Evolutionary conservation across 2,888 invertebrate species (phyloP).

Genomic region (Clunio marinus): DNA sequence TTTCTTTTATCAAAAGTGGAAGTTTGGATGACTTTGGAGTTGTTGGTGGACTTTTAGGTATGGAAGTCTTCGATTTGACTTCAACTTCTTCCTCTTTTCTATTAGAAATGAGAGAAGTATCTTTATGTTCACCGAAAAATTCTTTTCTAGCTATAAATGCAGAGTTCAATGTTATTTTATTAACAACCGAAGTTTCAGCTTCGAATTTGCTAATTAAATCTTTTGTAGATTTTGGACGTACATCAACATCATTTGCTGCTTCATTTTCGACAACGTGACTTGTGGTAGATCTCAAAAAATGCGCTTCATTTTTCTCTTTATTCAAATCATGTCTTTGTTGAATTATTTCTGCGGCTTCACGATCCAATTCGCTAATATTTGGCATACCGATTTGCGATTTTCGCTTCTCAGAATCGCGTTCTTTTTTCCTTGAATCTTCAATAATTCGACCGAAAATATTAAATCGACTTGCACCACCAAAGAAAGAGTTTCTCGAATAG

Average conservation of each 20-base stretch:
- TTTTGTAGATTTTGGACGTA: conserved; percentile 47
- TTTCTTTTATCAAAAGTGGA: conserved; percentile 33
- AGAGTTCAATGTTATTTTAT: conserved; percentile 9
- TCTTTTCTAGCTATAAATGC: conserved; percentile 40
- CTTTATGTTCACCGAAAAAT: conserved; percentile 46
- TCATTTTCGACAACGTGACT: conserved; percentile 30
- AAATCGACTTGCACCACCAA: conserved; percentile 47
- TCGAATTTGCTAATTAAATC: conserved; percentile 62
- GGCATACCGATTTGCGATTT: conserved; percentile 61
- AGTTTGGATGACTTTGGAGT: conserved; percentile 45
- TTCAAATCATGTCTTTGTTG: conserved; percentile 53
- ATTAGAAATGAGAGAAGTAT: conserved; percentile 16
- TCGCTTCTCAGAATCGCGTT: conserved; percentile 52
- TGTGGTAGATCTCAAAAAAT: background rate
- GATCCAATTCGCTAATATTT: conserved; percentile 74
- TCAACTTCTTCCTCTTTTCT: conserved; percentile 43
- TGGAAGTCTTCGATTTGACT: conserved; percentile 42
- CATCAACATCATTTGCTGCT: conserved; percentile 40
- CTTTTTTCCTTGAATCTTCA: conserved; percentile 42
- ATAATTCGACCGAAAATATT: conserved; percentile 41
- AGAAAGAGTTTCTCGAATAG: conserved; percentile 54
- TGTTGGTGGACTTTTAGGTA: conserved; percentile 23
- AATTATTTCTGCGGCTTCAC: conserved; percentile 72
- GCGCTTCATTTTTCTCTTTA: conserved; percentile 42
- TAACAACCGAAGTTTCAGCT: conserved; percentile 43